phyloP scores from a whole-genome alignment of 2,888 invertebrate genomes.

The Hirtodrosophila histrioides region DNA sequence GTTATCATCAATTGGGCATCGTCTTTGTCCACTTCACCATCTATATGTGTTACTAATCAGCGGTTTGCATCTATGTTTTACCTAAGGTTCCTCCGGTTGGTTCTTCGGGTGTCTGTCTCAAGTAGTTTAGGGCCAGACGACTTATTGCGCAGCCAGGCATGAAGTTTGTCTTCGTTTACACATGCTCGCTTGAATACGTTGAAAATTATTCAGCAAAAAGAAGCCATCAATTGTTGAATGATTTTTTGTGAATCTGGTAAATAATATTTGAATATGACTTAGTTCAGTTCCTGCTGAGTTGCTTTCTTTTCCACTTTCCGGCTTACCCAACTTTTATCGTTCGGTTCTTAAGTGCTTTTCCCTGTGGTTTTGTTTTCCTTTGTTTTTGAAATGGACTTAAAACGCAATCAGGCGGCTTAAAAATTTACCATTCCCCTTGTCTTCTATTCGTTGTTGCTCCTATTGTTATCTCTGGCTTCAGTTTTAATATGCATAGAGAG shows the following conservation, averaged over 20 bases:
- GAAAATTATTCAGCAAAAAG: not conserved
- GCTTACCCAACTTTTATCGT: conserved; percentile 15
- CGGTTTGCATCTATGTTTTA: conserved; percentile 26
- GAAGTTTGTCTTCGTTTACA: conserved; percentile 50
- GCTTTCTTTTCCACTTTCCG: conserved; percentile 9
- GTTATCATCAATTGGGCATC: conserved; percentile 46
- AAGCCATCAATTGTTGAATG: conserved; percentile 25
- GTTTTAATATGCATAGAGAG: conserved; percentile 23
- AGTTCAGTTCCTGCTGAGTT: not conserved
- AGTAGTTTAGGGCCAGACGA: conserved; percentile 29
- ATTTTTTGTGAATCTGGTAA: conserved; percentile 1
- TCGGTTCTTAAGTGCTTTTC: conserved; percentile 21
- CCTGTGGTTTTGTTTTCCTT: not conserved
- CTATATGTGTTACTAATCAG: conserved; percentile 41
- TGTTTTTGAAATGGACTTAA: conserved; percentile 8
- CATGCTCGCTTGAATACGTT: conserved; percentile 19
- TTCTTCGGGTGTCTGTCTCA: conserved; percentile 12
- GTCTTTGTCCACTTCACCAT: conserved; percentile 38
- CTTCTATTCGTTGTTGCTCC: conserved; percentile 12
- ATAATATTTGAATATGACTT: conserved; percentile 31
- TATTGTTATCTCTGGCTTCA: conserved; percentile 22
- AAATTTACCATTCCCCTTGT: conserved; percentile 13
- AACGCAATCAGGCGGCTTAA: conserved; percentile 42
- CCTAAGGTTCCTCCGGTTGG: conserved; percentile 2
- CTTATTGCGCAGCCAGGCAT: conserved; percentile 55